Base-by-base conservation (phyloP, 2,888 invertebrate species). In the Perdita meconis region DNA sequence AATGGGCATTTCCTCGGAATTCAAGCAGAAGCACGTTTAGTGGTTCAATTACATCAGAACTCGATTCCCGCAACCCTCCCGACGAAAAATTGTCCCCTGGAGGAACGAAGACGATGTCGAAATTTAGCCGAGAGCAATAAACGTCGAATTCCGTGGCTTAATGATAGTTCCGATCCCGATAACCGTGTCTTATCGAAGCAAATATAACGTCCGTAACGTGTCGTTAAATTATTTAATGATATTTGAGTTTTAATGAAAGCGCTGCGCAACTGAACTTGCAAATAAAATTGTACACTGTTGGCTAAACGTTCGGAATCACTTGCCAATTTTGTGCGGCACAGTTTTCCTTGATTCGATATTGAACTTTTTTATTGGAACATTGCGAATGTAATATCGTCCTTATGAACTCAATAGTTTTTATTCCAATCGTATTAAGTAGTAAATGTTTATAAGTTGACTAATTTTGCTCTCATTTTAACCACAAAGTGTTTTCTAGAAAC, bases 41-140 rank as follows among this genome's bases (percentile, higher is more conserved):
- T 65, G 67, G 65, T 80, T 78, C 82, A 85, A 84, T 85, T 84
- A 84, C 84, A 78, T 74, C 70, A 71, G 26, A 51, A 40, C 56
- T 56, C 68, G 56, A 73, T 67, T 40, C 53, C 30, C 24, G 69
- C 55, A 40, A 47, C 64, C 40, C 19, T 64, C 30, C 57, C 57
- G 63, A 63, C 66, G 60, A 80, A 84, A 84, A 83, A 82, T 65
- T 78, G 24, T 59, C 57, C 59, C 64, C 74, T 36, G 26, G 65
- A 56, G 56, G 55, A 70, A 69, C 57, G 61, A 67, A 60, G 57
- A 53, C 55, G 36, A 34, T 53, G 30, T 24, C 64, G 50, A 69
- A 70, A 69, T 77, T 73, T 61, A 68, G 24, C 42, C 56, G 50
- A 73, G 36, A 50, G 3, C 38, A 26, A 42, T 57, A 40, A 64